Percentiles rank a stretch among this genome's conserved stretches.
Evolutionary conservation across 2,113 vertebrate species (phyloP).

Genomic region (Grammomys dolichurus): DNA sequence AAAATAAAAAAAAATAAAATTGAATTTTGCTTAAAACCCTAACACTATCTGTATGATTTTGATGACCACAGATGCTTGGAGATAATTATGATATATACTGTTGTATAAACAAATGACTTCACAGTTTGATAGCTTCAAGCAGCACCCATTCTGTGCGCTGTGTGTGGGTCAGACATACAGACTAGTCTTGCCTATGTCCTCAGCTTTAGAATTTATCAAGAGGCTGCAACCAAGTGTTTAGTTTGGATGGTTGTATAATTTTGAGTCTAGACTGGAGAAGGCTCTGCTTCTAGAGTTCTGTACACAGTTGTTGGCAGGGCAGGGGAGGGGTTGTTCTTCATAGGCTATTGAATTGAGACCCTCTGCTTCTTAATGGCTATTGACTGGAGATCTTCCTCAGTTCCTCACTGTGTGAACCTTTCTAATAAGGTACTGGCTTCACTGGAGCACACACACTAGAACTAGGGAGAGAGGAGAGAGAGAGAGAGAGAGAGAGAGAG

Average conservation of each 20-base stretch:
- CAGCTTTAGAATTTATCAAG: neutral
- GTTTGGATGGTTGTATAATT: neutral
- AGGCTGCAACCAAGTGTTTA: neutral
- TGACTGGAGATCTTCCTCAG: neutral
- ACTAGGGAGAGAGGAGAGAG: too few species aligned
- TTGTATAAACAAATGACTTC: neutral
- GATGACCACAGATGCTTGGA: neutral
- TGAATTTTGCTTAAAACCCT: neutral
- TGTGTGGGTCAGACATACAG: neutral
- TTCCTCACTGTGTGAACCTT: neutral
- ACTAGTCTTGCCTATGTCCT: neutral
- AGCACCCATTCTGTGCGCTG: neutral
- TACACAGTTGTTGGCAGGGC: neutral
- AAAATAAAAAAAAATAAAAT: neutral
- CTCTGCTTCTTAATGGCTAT: neutral
- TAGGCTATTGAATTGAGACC: neutral
- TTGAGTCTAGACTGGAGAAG: neutral
- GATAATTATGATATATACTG: neutral
- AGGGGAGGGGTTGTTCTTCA: neutral
- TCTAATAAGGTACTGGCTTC: neutral
- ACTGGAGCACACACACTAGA: neutral
- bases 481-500: too few species aligned
- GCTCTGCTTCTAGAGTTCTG: neutral
- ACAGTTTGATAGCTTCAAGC: conserved; percentile 11
- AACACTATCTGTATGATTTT: conserved; percentile 11